Percentiles rank a stretch among this genome's conserved stretches.
phyloP scores from a whole-genome alignment of 2,888 invertebrate species.

The Therioaphis trifolii region DNA sequence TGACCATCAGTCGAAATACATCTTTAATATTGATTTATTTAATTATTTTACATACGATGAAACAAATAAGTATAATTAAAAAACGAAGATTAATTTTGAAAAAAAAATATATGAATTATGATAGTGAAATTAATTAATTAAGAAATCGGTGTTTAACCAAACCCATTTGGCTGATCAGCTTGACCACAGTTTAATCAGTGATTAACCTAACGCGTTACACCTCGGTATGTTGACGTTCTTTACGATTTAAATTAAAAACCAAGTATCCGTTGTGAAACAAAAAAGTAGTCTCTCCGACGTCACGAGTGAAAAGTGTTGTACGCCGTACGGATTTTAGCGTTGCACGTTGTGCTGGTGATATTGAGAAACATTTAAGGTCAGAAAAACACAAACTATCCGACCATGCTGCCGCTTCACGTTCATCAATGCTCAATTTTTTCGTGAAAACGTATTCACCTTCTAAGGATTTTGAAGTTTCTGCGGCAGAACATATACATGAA shows the following conservation, averaged over 20 bases:
- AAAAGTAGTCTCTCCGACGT: background rate
- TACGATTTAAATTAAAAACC: constrained; percentile 12
- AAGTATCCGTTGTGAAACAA: constrained; percentile 30
- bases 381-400: constrained; percentile 6
- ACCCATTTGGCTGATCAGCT: no score
- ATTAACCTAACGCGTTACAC: no score
- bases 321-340: constrained; percentile 27
- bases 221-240: background rate
- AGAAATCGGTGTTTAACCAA: no score
- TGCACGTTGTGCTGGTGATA: constrained; percentile 25
- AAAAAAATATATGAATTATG: no score
- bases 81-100: no score
- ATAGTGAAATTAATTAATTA: no score
- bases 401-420: constrained; percentile 23
- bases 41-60: no score
- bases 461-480: constrained; percentile 64
- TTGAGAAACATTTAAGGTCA: constrained; percentile 36
- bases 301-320: constrained; percentile 31
- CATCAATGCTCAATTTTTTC: constrained; percentile 27
- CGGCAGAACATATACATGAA: constrained; percentile 63
- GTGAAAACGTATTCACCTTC: constrained; percentile 17
- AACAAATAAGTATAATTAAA: no score
- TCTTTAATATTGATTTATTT: no score
- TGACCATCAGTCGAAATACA: no score
- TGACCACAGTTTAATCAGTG: no score